These are phyloP conservation scores for Ameiurus melas DNA, from an alignment of 2,113 vertebrate genomes.

Conservation along the genomic window DNA sequence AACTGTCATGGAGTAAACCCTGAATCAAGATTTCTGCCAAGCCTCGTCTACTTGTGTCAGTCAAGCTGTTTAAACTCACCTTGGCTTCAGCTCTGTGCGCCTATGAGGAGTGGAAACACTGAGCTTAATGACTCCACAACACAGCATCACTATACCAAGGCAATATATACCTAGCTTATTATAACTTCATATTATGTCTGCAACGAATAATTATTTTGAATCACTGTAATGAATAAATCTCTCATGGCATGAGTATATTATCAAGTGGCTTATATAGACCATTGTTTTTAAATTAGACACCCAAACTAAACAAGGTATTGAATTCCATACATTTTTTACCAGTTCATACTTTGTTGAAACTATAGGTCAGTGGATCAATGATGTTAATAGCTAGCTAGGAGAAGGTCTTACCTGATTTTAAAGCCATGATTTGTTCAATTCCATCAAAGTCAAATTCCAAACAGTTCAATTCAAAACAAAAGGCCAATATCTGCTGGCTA, in stretches of 20 bases:
- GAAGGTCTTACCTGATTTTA: neutral
- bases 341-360: neutral
- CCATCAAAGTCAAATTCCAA: no score
- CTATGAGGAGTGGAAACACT: neutral
- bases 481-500: neutral
- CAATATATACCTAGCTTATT: neutral
- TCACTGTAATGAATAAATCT: neutral
- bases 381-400: neutral
- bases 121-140: neutral
- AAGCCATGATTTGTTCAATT: neutral
- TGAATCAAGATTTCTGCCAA: neutral
- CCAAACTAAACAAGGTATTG: neutral
- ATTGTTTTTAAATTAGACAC: neutral
- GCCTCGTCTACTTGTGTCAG: neutral
- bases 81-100: neutral
- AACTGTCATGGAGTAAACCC: neutral
- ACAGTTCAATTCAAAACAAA: neutral
- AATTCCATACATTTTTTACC: neutral
- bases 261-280: neutral
- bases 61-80: neutral
- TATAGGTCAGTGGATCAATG: neutral
- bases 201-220: neutral
- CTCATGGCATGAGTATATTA: neutral
- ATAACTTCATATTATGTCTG: neutral
- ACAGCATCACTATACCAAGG: neutral